These are phyloP conservation scores for Pluvialis apricaria DNA, from an alignment of 2,113 vertebrate species.

Conservation along the genomic window DNA sequence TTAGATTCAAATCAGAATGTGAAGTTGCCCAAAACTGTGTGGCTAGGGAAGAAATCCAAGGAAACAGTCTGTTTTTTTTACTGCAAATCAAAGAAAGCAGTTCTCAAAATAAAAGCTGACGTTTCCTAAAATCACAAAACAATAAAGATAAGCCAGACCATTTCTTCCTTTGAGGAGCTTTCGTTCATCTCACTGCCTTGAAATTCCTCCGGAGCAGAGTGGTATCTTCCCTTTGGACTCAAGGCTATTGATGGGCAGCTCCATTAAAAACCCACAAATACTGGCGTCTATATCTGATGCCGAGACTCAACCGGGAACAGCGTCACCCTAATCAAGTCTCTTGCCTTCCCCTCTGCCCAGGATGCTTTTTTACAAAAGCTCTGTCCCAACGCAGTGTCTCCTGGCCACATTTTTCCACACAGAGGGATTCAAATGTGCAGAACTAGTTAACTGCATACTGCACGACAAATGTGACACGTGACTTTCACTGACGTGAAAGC, in stretches of 20 bases:
- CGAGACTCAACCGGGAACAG: background rate
- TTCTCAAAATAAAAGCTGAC: slow-evolving; percentile 10
- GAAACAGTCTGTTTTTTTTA: background rate
- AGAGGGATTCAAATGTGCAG: background rate
- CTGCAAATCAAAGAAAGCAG: background rate
- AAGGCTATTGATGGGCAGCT: background rate
- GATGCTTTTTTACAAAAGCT: background rate
- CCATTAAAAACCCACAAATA: background rate
- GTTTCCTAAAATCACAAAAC: background rate
- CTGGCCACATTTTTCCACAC: background rate
- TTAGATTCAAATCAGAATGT: background rate
- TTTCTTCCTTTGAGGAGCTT: background rate
- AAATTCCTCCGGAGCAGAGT: background rate
- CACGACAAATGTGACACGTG: background rate
- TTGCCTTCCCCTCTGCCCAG: background rate
- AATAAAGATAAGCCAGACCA: background rate
- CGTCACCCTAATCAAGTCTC: background rate
- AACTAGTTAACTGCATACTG: background rate
- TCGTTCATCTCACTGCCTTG: background rate
- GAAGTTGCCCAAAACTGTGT: background rate
- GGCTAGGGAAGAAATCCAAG: slow-evolving; percentile 3
- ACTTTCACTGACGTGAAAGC: background rate
- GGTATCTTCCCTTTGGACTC: background rate
- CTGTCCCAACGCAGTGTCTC: background rate
- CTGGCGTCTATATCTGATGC: background rate